phyloP scores from a whole-genome alignment of 2,113 vertebrate genomes.

The Tragelaphus scriptus region DNA sequence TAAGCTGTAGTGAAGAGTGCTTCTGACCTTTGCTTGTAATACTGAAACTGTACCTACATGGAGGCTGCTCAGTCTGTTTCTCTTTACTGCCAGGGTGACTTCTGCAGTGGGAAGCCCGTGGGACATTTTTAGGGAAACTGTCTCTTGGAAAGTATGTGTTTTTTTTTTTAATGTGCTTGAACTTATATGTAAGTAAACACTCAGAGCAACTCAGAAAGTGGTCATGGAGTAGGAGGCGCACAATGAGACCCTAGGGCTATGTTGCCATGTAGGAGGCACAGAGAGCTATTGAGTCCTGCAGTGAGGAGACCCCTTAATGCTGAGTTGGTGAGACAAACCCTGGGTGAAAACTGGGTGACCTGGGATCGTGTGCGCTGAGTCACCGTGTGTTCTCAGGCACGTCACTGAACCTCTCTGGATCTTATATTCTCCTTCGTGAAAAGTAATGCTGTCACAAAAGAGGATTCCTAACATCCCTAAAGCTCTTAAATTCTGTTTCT shows the following conservation, averaged over 20 bases:
- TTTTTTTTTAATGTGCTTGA: constrained; percentile 14
- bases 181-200: not conserved
- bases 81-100: not conserved
- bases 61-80: not conserved
- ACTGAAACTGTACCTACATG: not conserved
- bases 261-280: not conserved
- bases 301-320: not conserved
- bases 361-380: not conserved
- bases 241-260: not conserved
- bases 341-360: not conserved
- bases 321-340: not conserved
- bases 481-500: not conserved
- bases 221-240: not conserved
- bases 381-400: not conserved
- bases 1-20: not conserved
- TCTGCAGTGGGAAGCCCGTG: constrained; percentile 24
- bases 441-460: not conserved
- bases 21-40: constrained; percentile 13
- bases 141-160: not conserved
- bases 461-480: not conserved
- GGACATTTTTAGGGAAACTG: constrained; percentile 50
- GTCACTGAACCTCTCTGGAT: not conserved
- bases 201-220: not conserved
- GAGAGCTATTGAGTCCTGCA: not conserved
- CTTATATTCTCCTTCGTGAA: not conserved